Base-by-base conservation (phyloP, 2,797 vertebrate species). In the Sorex maritimensis region DNA sequence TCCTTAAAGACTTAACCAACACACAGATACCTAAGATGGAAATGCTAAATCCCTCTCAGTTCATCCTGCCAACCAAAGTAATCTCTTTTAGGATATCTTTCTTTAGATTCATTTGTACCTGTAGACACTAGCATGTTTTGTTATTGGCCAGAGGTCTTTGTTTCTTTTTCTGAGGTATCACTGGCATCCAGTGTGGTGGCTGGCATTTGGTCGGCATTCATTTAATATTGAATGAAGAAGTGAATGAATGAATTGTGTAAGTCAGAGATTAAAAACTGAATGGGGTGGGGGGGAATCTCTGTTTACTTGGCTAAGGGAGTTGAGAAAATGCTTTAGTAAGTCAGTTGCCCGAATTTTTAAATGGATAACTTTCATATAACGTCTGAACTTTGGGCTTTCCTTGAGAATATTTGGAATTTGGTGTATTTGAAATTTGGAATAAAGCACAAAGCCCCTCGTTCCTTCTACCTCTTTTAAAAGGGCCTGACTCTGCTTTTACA, bases 301-400 rank as follows among this genome's bases (percentile, higher is more conserved):
- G 21, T 79, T 17, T 82, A 71, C 80, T 90, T 82, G 65, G 30
- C 81, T 30, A 65, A 23, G 68, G 55, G 49, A 21, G 19, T 94
- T 61, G 83, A 44, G 58, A 38, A 2, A 11, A 5, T 49, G 26
- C 38, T 73, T 80, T 74, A 61, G 58, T 17, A 41, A 88, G 15
- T 63, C 81, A 38, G 11, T 93, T 93, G 77, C 17, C 71, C 52
- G 12, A 11, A 67, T 90, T 91, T 95, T 63, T 5, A 83, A 89
- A 68, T 85, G 38, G 34, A 21, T 81, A 63, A 58, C 58, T 90
- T 77, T 79, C 72, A 83, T 21, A 61, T 44, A 19, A 67, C 75
- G 13, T 74, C 44, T 79, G 41, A 74, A 63, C 77, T 84, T 81
- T 30, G 68, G 69, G 0, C 68, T 92, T 92, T 65, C 28, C 58